phyloP scores from a whole-genome alignment of 2,888 invertebrate species.

The Cantharis flavilabris region DNA sequence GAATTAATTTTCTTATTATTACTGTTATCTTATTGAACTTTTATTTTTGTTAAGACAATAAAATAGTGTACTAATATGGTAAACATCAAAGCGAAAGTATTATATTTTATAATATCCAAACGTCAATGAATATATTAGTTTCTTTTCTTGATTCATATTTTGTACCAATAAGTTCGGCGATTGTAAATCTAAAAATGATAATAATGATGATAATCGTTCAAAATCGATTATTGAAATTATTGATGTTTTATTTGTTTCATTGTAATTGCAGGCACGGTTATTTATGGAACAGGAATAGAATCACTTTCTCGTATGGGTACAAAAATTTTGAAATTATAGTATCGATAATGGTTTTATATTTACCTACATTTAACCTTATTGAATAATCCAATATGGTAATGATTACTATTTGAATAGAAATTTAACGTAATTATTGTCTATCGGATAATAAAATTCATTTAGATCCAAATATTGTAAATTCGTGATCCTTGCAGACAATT shows the following conservation, averaged over 20 bases:
- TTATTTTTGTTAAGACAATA: not conserved
- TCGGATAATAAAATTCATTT: constrained; percentile 7
- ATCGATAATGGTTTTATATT: not conserved
- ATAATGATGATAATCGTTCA: not conserved
- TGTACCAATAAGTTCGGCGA: not conserved
- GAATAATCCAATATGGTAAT: not conserved
- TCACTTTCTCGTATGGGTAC: not conserved
- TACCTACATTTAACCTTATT: not conserved
- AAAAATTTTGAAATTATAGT: not conserved
- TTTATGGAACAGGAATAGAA: not conserved
- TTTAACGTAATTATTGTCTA: constrained; percentile 8
- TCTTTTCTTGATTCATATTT: not conserved
- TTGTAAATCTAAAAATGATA: not conserved
- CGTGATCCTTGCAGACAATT: constrained; percentile 18
- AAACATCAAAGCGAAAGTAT: constrained; percentile 3
- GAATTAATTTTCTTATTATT: not conserved
- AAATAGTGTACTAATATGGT: not conserved
- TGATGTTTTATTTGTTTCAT: not conserved
- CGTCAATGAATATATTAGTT: not conserved
- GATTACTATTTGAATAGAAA: not conserved
- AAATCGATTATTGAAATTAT: not conserved
- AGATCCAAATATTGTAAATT: constrained; percentile 16
- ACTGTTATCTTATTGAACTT: not conserved
- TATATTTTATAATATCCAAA: not conserved
- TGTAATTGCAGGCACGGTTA: not conserved